Conservation (phyloP, 2,888 invertebrate genomes). For the Drosophila planitibia region DNA sequence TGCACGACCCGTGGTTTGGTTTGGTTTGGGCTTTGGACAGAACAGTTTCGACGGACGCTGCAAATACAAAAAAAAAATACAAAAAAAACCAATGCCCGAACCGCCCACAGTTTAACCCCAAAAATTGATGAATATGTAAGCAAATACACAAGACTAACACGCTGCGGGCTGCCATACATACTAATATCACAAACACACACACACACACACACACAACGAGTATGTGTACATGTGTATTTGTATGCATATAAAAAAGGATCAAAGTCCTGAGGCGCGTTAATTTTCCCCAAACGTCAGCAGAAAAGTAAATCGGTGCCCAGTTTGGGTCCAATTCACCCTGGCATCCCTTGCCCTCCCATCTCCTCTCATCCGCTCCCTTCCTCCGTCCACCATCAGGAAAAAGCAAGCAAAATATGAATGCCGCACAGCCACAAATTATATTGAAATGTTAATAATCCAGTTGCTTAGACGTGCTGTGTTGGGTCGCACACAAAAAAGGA, state of each 20-base stretch:
- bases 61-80: too few species aligned
- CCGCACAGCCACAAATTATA: slow-evolving; percentile 67
- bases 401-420: slow-evolving; percentile 59
- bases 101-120: slow-evolving; percentile 74
- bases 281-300: slow-evolving; percentile 76
- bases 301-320: slow-evolving; percentile 66
- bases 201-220: neutral
- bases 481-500: slow-evolving; percentile 54
- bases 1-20: slow-evolving; percentile 37
- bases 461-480: slow-evolving; percentile 74
- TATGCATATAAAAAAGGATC: slow-evolving; percentile 68
- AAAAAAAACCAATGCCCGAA: neutral
- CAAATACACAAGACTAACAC: slow-evolving; percentile 71
- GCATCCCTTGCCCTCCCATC: neutral
- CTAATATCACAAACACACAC: slow-evolving; percentile 20
- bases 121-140: slow-evolving; percentile 80
- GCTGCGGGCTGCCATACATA: slow-evolving; percentile 54
- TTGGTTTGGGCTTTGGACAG: neutral
- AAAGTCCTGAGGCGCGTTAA: slow-evolving; percentile 78
- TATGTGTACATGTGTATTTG: slow-evolving; percentile 3
- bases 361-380: neutral
- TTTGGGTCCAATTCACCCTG: slow-evolving; percentile 25
- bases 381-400: neutral
- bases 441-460: slow-evolving; percentile 83
- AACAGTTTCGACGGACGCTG: neutral